phyloP scores from a whole-genome alignment of 2,797 vertebrate species.

The Coregonus ussuriensis region DNA sequence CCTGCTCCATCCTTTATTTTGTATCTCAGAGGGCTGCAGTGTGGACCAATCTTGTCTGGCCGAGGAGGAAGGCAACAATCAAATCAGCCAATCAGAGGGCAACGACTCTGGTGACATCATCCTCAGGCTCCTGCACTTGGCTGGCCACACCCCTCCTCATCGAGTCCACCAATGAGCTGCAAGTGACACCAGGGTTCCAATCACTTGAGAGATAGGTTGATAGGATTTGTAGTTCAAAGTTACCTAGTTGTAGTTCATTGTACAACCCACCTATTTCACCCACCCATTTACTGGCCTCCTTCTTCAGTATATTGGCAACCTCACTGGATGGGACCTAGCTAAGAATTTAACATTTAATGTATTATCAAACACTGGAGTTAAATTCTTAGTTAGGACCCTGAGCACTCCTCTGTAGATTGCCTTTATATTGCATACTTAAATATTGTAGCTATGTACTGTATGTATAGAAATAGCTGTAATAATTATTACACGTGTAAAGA shows the following conservation, averaged over 20 bases:
- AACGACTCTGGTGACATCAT: conserved; percentile 66
- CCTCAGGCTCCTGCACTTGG: conserved; percentile 71
- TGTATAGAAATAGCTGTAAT: conserved; percentile 37
- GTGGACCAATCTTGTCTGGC: conserved; percentile 66
- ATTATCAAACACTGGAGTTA: too few relatives aligned
- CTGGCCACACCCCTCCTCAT: conserved; percentile 59
- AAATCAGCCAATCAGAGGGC: conserved; percentile 56
- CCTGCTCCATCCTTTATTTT: neutral
- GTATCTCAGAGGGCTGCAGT: conserved; percentile 56
- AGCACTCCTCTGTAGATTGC: conserved; percentile 65
- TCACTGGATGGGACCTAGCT: conserved; percentile 13
- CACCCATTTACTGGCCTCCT: conserved; percentile 14
- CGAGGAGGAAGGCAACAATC: conserved; percentile 64
- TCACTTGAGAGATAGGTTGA: conserved; percentile 18
- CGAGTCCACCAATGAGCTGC: conserved; percentile 66
- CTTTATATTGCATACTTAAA: conserved; percentile 55
- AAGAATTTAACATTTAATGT: too few relatives aligned
- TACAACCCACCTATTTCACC: conserved; percentile 19
- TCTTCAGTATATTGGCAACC: conserved; percentile 32
- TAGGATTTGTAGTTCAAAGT: conserved; percentile 46
- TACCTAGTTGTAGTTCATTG: conserved; percentile 42
- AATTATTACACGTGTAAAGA: conserved; percentile 47
- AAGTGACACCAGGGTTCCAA: conserved; percentile 2
- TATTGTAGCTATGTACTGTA: conserved; percentile 62
- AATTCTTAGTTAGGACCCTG: conserved; percentile 24